Evolutionary conservation across 2,113 vertebrate species (phyloP).

Genomic region (Serinus canaria): DNA sequence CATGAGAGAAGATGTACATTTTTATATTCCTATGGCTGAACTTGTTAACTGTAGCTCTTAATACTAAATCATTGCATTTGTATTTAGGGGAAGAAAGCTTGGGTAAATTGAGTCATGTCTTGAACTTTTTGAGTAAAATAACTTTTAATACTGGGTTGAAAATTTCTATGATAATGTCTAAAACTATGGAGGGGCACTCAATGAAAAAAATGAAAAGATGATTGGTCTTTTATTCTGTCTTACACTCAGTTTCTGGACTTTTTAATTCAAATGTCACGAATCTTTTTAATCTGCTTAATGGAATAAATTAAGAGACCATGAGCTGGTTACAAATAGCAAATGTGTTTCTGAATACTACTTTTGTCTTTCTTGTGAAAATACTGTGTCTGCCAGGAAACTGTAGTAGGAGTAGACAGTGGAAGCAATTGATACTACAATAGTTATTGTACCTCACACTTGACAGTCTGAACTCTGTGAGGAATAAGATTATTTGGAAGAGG

Average conservation of each 20-base stretch:
- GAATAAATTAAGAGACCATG: background rate
- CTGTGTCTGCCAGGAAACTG: background rate
- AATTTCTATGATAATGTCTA: background rate
- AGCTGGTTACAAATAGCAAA: background rate
- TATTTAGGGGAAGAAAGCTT: background rate
- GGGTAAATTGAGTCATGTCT: background rate
- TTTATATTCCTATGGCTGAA: background rate
- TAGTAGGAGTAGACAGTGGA: background rate
- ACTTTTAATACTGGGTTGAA: background rate
- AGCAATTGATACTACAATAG: background rate
- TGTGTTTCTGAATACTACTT: background rate
- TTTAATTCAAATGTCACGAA: background rate
- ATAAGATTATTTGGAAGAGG: background rate
- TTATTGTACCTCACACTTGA: background rate
- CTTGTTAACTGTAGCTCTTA: background rate
- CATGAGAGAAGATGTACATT: rapidly evolving
- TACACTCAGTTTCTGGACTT: background rate
- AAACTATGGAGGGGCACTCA: background rate
- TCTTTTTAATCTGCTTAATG: background rate
- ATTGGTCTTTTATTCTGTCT: background rate
- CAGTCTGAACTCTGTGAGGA: background rate
- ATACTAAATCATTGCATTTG: background rate
- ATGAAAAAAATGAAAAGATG: rapidly evolving
- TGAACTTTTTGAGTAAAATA: background rate
- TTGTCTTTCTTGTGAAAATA: background rate